These are phyloP conservation scores for Mus spretus DNA, from an alignment of 2,797 vertebrate genomes.

Conservation along the genomic window DNA sequence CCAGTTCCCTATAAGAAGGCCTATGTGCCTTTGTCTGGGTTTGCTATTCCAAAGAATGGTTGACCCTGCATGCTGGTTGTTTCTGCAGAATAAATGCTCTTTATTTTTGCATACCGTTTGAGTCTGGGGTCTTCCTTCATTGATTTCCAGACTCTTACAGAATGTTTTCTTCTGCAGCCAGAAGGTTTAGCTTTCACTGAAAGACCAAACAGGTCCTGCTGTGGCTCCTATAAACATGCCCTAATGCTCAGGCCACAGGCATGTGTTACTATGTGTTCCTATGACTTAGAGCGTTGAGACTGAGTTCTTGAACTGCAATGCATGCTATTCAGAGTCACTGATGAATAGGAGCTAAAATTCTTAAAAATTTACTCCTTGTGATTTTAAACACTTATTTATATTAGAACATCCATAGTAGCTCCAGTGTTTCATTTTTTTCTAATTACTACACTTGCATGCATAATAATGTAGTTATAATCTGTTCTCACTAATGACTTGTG, in stretches of 20 bases:
- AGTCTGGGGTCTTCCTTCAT: background rate
- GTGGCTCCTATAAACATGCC: background rate
- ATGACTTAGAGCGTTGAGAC: background rate
- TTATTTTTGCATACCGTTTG: background rate
- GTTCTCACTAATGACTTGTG: background rate
- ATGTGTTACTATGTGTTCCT: too few relatives aligned
- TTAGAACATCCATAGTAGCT: background rate
- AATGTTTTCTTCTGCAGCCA: background rate
- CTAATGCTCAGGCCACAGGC: background rate
- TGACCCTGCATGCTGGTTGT: background rate
- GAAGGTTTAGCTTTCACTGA: background rate
- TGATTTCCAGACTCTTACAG: background rate
- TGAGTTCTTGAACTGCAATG: background rate
- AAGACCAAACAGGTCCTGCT: background rate
- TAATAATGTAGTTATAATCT: background rate
- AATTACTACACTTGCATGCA: background rate
- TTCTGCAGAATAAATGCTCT: background rate
- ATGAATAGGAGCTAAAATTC: background rate
- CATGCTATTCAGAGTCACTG: background rate
- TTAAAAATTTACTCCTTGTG: background rate
- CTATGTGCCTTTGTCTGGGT: background rate
- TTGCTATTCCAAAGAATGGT: background rate
- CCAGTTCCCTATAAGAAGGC: background rate
- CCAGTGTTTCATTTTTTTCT: background rate
- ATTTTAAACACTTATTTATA: background rate